Evolutionary conservation across 2,797 vertebrate genomes (phyloP).

Genomic region (Siniperca scherzeri): DNA sequence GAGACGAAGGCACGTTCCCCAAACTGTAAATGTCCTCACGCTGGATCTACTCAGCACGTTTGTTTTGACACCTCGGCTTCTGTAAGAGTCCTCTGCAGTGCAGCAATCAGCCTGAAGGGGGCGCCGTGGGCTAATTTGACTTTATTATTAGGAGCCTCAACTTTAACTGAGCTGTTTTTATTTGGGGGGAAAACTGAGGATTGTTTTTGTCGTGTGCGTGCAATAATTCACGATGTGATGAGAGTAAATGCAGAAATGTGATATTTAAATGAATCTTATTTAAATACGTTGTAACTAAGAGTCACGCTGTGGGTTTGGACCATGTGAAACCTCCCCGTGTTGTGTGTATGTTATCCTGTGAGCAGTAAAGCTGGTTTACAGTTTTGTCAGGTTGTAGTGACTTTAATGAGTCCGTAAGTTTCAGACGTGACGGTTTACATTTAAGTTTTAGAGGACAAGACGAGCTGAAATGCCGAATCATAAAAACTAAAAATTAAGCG

Average conservation of each 20-base stretch:
- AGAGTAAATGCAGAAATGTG: neutral
- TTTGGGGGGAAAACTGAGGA: neutral
- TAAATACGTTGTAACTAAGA: neutral
- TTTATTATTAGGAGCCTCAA: neutral
- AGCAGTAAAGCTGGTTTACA: neutral
- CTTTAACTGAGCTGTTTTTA: neutral
- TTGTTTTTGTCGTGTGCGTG: neutral
- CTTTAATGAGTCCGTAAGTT: constrained; percentile 20
- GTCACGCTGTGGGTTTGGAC: neutral
- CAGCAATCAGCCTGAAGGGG: constrained; percentile 14
- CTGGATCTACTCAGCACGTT: neutral
- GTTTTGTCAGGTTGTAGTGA: neutral
- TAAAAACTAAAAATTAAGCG: neutral
- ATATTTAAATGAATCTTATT: neutral
- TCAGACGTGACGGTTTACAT: neutral
- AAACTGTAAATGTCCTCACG: neutral
- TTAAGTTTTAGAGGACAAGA: neutral
- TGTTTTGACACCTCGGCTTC: neutral
- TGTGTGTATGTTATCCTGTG: constrained; percentile 13
- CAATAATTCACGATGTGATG: neutral
- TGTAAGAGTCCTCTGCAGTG: neutral
- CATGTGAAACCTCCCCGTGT: neutral
- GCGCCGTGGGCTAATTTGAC: neutral
- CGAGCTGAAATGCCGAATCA: neutral
- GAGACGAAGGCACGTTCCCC: constrained; percentile 5